Evolutionary conservation across 2,888 invertebrate species (phyloP).

Genomic region (Hypsopygia costalis): DNA sequence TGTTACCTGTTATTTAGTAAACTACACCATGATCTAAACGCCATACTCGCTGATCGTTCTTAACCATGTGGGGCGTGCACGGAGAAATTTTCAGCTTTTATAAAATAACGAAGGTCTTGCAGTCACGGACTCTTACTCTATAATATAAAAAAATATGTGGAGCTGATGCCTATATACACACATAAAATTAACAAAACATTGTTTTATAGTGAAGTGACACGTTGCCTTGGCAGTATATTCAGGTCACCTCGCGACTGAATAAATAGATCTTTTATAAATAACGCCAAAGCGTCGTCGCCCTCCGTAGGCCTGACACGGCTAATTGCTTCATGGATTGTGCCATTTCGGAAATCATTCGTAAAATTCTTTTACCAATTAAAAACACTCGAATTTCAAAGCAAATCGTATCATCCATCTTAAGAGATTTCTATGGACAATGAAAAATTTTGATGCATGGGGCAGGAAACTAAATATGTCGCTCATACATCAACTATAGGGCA

Average conservation of each 20-base stretch:
- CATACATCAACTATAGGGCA: slow-evolving; percentile 31
- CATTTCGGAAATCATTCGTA: slow-evolving; percentile 12
- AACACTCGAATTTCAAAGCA: slow-evolving; percentile 1
- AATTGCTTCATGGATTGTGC: slow-evolving; percentile 40
- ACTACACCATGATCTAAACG: no score
- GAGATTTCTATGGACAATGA: slow-evolving; percentile 32
- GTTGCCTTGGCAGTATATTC: slow-evolving; percentile 61
- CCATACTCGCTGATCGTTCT: no score
- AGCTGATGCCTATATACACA: no score
- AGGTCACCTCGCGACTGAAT: slow-evolving; percentile 69
- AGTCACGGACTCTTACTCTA: no score
- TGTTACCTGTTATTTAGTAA: no score
- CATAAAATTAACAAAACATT: no score
- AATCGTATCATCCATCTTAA: no score
- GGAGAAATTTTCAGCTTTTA: no score
- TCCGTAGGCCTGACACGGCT: slow-evolving; percentile 35
- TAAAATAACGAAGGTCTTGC: no score
- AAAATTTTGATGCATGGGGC: slow-evolving; percentile 38
- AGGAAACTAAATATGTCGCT: slow-evolving; percentile 33
- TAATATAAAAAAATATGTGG: no score
- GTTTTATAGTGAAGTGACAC: slow-evolving; percentile 33
- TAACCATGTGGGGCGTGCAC: no score
- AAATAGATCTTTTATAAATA: slow-evolving; percentile 76
- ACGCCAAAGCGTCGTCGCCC: slow-evolving; percentile 41
- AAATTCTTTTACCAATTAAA: background rate